phyloP scores from a whole-genome alignment of 2,888 invertebrate genomes.

The Heliconius cydno region DNA sequence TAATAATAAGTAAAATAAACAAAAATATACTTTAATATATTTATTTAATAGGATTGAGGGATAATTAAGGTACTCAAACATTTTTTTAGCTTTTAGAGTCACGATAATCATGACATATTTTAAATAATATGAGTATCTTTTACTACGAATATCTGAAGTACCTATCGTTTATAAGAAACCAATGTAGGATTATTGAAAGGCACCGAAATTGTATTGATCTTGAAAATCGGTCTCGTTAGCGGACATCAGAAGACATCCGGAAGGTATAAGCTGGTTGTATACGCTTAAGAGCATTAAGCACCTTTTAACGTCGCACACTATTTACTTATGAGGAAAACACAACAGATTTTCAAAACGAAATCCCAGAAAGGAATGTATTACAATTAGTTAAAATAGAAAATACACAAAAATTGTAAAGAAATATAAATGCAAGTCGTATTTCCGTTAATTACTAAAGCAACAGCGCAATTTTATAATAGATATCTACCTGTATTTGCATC shows the following conservation, averaged over 20 bases:
- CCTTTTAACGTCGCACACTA: slow-evolving; percentile 77
- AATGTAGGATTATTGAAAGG: slow-evolving; percentile 59
- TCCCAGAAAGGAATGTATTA: slow-evolving; percentile 29
- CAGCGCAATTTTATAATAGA: no score
- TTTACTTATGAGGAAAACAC: slow-evolving; percentile 62
- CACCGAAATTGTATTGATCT: slow-evolving; percentile 74
- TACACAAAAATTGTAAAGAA: background rate
- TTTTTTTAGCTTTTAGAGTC: background rate
- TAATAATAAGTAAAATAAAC: background rate
- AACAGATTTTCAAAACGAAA: slow-evolving; percentile 28
- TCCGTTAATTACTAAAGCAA: background rate
- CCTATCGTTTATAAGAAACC: slow-evolving; percentile 45
- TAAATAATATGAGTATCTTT: slow-evolving; percentile 1
- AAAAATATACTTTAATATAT: background rate
- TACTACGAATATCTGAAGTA: slow-evolving; percentile 21
- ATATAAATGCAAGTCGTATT: background rate
- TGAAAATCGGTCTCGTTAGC: slow-evolving; percentile 67
- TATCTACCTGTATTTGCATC: slow-evolving; percentile 14
- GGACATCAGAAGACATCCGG: slow-evolving; percentile 67
- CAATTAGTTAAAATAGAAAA: background rate
- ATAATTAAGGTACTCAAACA: background rate
- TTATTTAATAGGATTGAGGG: background rate
- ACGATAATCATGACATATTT: slow-evolving; percentile 4
- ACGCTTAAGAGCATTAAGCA: slow-evolving; percentile 74
- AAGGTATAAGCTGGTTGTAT: slow-evolving; percentile 73